Conservation (phyloP, 2,888 invertebrate genomes). For the Melanostoma mellinum region DNA sequence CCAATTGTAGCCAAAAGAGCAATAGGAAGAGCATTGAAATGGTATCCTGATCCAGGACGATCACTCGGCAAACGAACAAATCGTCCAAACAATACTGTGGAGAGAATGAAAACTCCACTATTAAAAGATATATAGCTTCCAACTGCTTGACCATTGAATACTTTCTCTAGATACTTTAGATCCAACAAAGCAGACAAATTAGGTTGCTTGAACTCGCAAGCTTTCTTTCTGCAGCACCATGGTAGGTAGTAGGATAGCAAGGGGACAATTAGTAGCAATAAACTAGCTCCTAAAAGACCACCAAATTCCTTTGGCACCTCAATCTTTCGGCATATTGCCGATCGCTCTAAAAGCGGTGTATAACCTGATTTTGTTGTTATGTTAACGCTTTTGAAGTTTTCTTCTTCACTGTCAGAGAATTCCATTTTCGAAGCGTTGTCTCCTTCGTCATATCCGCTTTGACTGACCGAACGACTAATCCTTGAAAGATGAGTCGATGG, state of each 20-base stretch:
- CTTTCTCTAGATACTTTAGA: constrained; percentile 75
- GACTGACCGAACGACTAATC: constrained; percentile 76
- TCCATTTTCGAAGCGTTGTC: constrained; percentile 79
- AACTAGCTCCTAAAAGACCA: constrained; percentile 76
- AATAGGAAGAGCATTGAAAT: constrained; percentile 79
- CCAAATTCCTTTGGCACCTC: constrained; percentile 78
- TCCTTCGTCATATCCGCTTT: constrained; percentile 79
- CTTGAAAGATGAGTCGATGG: constrained; percentile 70
- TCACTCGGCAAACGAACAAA: constrained; percentile 77
- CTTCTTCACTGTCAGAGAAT: constrained; percentile 77
- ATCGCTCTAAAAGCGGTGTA: constrained; percentile 46
- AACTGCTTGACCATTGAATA: constrained; percentile 76
- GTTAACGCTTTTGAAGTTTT: constrained; percentile 77
- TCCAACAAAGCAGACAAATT: constrained; percentile 74
- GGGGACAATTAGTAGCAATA: constrained; percentile 77
- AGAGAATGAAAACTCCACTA: constrained; percentile 77
- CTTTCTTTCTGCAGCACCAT: constrained; percentile 78
- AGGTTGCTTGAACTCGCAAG: constrained; percentile 75
- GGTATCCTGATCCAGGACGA: constrained; percentile 74
- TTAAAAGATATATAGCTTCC: constrained; percentile 77
- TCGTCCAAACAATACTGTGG: constrained; percentile 78
- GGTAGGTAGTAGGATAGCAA: constrained; percentile 77
- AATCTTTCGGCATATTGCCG: constrained; percentile 76
- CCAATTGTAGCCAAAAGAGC: constrained; percentile 74
- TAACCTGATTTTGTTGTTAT: constrained; percentile 63